Evolutionary conservation across 1,140 invertebrate species (phyloP).

Genomic region (Drosophila eugracilis): DNA sequence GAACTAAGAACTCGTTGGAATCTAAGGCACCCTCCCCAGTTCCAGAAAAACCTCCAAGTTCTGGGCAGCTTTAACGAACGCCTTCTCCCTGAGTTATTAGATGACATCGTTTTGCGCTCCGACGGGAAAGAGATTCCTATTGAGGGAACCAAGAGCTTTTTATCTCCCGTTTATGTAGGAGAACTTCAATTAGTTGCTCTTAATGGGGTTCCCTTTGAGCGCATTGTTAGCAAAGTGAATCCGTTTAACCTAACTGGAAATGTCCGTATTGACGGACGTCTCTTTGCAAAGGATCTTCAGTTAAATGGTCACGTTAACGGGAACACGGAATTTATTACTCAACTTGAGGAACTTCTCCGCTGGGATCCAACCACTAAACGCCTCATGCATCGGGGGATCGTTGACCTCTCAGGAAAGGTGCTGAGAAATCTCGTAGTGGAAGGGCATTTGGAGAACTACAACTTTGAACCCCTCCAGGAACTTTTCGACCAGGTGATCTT

Average conservation of each 20-base stretch:
- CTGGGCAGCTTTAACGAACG: conserved; percentile 62
- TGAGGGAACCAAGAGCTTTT: conserved; percentile 66
- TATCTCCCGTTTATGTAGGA: conserved; percentile 20
- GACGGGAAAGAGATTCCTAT: conserved; percentile 40
- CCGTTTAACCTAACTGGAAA: conserved; percentile 42
- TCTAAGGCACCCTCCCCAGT: conserved; percentile 40
- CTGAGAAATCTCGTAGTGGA: conserved; percentile 55
- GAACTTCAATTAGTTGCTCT: conserved; percentile 48
- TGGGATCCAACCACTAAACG: conserved; percentile 30
- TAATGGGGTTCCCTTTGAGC: conserved; percentile 63
- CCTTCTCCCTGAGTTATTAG: conserved; percentile 55
- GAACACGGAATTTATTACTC: neutral
- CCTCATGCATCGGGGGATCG: conserved; percentile 51
- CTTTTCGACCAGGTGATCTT: conserved; percentile 66
- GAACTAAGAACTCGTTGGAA: conserved; percentile 55
- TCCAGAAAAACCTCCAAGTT: conserved; percentile 52
- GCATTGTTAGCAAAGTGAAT: conserved; percentile 50
- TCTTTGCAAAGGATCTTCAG: conserved; percentile 44
- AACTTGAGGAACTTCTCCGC: conserved; percentile 35
- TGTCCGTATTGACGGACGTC: conserved; percentile 47
- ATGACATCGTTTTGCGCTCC: conserved; percentile 62
- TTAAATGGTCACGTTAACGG: conserved; percentile 47
- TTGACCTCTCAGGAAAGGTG: conserved; percentile 8
- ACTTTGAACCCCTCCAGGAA: conserved; percentile 25
- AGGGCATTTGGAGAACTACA: conserved; percentile 57